phyloP scores from a whole-genome alignment of 2,888 invertebrate genomes.

The Thera obeliscata region DNA sequence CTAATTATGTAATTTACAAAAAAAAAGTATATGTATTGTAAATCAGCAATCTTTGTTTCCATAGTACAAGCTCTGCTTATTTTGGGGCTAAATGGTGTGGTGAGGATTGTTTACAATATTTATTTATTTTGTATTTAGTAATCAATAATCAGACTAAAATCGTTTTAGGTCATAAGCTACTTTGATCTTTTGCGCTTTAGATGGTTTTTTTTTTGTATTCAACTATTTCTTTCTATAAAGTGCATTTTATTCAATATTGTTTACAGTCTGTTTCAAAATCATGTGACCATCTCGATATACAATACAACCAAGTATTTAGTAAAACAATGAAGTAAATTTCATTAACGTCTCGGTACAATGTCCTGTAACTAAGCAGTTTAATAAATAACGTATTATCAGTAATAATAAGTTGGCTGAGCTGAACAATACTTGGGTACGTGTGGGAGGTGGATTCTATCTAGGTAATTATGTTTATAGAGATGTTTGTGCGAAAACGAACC shows the following conservation, averaged over 20 bases:
- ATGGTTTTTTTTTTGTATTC: too few species aligned
- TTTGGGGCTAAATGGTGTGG: too few species aligned
- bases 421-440: slow-evolving; percentile 51
- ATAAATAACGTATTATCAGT: slow-evolving; percentile 53
- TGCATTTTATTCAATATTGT: not conserved
- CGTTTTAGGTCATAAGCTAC: too few species aligned
- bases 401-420: slow-evolving; percentile 51
- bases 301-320: slow-evolving; percentile 2
- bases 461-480: slow-evolving; percentile 46
- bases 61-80: too few species aligned
- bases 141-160: too few species aligned
- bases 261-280: not conserved
- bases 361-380: slow-evolving; percentile 38
- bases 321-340: slow-evolving; percentile 45
- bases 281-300: not conserved
- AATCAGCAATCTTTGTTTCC: too few species aligned
- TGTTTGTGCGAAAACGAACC: slow-evolving; percentile 25
- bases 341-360: slow-evolving; percentile 43
- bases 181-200: too few species aligned
- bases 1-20: too few species aligned
- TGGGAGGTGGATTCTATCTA: slow-evolving; percentile 48
- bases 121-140: too few species aligned
- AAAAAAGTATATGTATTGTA: too few species aligned
- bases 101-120: too few species aligned
- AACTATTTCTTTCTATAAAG: too few species aligned